Base-by-base conservation (phyloP, 2,888 invertebrate genomes). In the Harpagoxenus sublaevis region DNA sequence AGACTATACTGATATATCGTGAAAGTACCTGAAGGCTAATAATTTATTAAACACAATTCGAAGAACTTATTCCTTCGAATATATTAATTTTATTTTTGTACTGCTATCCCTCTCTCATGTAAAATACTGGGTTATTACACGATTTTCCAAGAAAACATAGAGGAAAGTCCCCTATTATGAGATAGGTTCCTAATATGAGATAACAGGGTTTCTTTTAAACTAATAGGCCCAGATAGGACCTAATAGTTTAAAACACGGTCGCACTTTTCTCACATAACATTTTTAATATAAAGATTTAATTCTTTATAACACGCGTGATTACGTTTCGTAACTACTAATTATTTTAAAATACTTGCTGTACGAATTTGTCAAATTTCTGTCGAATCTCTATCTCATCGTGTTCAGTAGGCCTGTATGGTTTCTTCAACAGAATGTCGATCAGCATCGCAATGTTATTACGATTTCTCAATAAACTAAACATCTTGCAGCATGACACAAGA, bases 401-500 rank as follows among this genome's bases (percentile, higher is more conserved):
- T n/a, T 84, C 71, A 1, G 31, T 1, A 2, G 89, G 83, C 10
- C 5, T 39, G 4, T 65, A 84, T 4, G 87, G 71, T 18, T 77
- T 66, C 12, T 48, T 45, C 8, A 60, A 28, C 6, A 88, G 57
- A 4, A 3, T 45, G 5, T 85, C 55, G 5, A 82, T 62, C 48
- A 88, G n/a, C 15, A 66, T 23, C 6, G 28, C 51, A 28, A 89
- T 77, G 0, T 65, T 85, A 3, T 62, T n/a, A 3, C 87, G 87
- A 18, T 84, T 81, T 8, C 31, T 66, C 12, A 90, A 35, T 12
- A 92, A 48, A 28, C 66, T 88, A 0, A 70, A 63, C 28, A 86
- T 84, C 74, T 92, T 92, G 6, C 60, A 86, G 42, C 86, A 86
- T 51, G 63, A 48, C n/a, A 77, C 66, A 0, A 90, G 5, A 65